Percentiles rank a stretch among this genome's conserved stretches.
Conservation (phyloP, 2,113 vertebrate genomes). For the Rattus rattus region DNA sequence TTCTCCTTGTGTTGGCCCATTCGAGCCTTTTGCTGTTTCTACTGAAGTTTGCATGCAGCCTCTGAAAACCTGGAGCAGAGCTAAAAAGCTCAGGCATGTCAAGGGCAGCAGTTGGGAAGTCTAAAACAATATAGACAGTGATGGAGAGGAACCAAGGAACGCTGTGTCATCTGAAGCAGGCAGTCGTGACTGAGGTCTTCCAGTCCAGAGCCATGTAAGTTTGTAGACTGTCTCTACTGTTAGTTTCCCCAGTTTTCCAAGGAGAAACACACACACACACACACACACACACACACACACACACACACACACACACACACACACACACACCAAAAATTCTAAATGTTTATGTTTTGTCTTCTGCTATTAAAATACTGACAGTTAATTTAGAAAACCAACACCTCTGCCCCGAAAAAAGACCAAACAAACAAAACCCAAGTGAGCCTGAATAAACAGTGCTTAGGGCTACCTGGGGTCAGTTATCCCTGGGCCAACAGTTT, state of each 20-base stretch:
- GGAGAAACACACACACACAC: neutral
- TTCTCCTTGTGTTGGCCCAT: neutral
- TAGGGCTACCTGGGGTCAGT: neutral
- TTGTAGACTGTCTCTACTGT: neutral
- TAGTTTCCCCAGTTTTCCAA: neutral
- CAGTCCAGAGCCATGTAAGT: neutral
- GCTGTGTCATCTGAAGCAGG: neutral
- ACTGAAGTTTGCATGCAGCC: neutral
- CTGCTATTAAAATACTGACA: conserved; percentile 48
- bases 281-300: neutral
- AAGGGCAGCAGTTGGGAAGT: neutral
- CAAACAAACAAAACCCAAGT: neutral
- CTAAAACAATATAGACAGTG: neutral
- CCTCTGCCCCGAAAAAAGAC: neutral
- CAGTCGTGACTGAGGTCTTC: neutral
- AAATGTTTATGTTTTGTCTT: conserved; percentile 12
- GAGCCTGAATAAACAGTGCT: neutral
- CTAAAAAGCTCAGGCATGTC: neutral
- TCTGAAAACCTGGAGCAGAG: neutral
- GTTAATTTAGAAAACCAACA: neutral
- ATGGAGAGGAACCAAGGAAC: neutral
- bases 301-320: too few relatives aligned
- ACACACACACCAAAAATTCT: neutral
- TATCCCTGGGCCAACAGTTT: neutral
- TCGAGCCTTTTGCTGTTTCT: neutral